Base-by-base conservation (phyloP, 2,113 vertebrate species). In the Petrocephalus zakoni region DNA sequence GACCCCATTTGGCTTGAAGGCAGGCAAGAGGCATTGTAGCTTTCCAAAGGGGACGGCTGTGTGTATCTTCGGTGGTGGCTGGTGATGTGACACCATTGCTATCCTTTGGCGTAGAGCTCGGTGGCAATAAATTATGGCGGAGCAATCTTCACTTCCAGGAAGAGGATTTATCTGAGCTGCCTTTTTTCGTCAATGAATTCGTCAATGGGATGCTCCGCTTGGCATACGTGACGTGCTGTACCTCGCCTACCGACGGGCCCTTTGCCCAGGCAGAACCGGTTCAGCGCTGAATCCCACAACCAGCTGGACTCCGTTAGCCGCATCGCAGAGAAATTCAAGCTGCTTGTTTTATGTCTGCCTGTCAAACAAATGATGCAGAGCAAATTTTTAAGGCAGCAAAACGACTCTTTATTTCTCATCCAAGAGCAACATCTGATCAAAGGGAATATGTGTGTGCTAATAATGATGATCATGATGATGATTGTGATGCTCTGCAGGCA, bases 131-230 rank as follows among this genome's bases (percentile, higher is more conserved):
- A 68, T 68, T 84, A 51, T 84, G 81, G 81, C 19, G 34, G 19
- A 87, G 87, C 47, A 75, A 58, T 87, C 49, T n/a, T 72, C 83
- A 49, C 55, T 91, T 90, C 84, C 87, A 83, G 64, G 84, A 91
- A 91, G 52, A 86, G 47, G 83, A 90, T 92, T 90, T 90, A 81
- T 51, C 89, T 17, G 49, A n/a, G 58, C 37, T 86, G 64, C 29
- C 64, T 72, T 72, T 25, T 10, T 25, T 10, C 1, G 13, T 25
- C 6, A 29, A n/a, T n/a, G n/a, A 42, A n/a, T 11, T 68, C 1
- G 61, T n/a, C 61, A 13, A 29, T n/a, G 13, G n/a, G n/a, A 9
- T 9, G n/a, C 61, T 29, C 72, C 17, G 29, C 15, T 42, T 42
- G 72, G 34, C 72, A 8, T 42, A 42, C 5, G 4, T 2, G 72